Evolutionary conservation across 2,113 vertebrate species (phyloP).

Genomic region (Myrmecobius fasciatus): DNA sequence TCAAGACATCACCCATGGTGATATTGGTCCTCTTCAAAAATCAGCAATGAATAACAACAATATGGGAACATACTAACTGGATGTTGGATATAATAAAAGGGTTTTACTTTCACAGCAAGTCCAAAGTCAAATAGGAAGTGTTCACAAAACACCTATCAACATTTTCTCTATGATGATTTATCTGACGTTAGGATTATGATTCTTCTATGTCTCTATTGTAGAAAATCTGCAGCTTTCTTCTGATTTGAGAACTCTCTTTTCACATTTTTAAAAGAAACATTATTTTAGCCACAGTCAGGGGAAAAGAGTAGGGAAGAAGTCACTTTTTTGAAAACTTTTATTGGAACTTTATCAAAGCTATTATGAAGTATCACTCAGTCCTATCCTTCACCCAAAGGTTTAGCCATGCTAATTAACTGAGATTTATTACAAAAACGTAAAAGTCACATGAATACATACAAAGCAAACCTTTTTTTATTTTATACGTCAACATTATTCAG

Average conservation of each 20-base stretch:
- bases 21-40: too few relatives aligned
- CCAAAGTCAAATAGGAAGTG: neutral
- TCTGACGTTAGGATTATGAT: neutral
- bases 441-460: neutral
- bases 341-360: neutral
- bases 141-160: neutral
- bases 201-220: neutral
- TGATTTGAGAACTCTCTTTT: neutral
- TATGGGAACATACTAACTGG: too few relatives aligned
- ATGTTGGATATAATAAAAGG: neutral
- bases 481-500: neutral
- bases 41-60: too few relatives aligned
- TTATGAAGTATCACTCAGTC: neutral
- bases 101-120: neutral
- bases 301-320: neutral
- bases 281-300: neutral
- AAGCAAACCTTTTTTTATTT: neutral
- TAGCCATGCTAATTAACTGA: neutral
- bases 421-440: neutral
- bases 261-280: neutral
- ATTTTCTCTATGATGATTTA: neutral
- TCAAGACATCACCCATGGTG: too few relatives aligned
- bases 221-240: neutral
- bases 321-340: neutral
- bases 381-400: neutral